These are phyloP conservation scores for Tamias sibiricus DNA, from an alignment of 2,113 vertebrate species.

Conservation along the genomic window DNA sequence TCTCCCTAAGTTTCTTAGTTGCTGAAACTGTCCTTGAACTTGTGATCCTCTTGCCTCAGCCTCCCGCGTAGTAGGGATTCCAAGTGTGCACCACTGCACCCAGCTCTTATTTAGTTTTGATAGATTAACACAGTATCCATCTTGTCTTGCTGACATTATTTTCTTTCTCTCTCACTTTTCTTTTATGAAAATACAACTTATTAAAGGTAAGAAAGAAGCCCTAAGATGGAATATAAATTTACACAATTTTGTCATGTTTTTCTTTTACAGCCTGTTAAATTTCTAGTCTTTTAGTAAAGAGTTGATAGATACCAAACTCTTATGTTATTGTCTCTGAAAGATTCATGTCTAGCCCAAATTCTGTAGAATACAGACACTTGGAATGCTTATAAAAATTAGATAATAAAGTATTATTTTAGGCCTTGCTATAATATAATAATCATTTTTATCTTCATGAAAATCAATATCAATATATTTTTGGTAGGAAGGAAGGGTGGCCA, in stretches of 20 bases:
- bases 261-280: background rate
- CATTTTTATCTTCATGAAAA: background rate
- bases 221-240: background rate
- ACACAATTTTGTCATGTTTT: slow-evolving; percentile 24
- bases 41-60: no score
- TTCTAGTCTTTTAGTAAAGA: background rate
- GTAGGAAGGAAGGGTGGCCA: background rate
- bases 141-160: background rate
- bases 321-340: background rate
- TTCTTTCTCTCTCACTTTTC: background rate
- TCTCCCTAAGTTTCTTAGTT: no score
- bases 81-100: no score
- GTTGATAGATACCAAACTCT: background rate
- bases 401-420: background rate
- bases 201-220: slow-evolving; percentile 20
- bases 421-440: background rate
- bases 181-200: background rate
- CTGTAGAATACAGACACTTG: background rate
- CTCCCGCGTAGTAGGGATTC: no score
- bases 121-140: background rate
- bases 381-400: background rate
- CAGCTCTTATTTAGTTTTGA: background rate
- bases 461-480: background rate
- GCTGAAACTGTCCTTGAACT: no score
- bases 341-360: background rate